A percentile compares a stretch with the other conserved stretches of the same genome.
Conservation (phyloP, 1,140 invertebrate genomes). For the Sycophila sp. region DNA sequence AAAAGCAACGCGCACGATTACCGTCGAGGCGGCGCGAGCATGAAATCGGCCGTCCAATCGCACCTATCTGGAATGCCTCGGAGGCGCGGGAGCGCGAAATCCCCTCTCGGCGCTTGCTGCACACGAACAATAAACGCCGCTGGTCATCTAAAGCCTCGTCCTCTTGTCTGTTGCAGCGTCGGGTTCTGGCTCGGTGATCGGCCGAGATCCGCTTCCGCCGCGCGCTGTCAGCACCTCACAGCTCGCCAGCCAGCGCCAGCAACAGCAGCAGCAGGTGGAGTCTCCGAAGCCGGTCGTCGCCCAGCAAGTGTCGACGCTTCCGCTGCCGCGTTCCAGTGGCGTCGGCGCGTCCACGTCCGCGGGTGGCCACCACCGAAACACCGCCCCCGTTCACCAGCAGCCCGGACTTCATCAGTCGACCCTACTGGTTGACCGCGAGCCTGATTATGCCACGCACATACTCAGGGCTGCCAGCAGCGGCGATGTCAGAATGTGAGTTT, state of each 20-base stretch:
- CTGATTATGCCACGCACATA: slow-evolving; percentile 27
- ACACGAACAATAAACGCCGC: background rate
- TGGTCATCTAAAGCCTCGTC: background rate
- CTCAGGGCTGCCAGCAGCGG: slow-evolving; percentile 49
- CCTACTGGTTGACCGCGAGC: slow-evolving; percentile 20
- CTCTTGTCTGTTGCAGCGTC: slow-evolving; percentile 64
- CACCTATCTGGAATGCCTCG: too few relatives aligned
- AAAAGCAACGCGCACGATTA: too few relatives aligned
- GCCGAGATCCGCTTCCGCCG: slow-evolving; percentile 65
- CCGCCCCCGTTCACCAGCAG: slow-evolving; percentile 48
- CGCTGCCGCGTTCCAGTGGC: slow-evolving; percentile 45
- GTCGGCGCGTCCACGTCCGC: slow-evolving; percentile 39
- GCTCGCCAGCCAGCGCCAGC: slow-evolving; percentile 47
- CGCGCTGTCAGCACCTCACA: slow-evolving; percentile 67
- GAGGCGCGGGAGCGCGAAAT: too few relatives aligned
- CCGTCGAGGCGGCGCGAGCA: too few relatives aligned
- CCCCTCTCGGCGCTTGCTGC: background rate
- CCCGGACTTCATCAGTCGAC: slow-evolving; percentile 33
- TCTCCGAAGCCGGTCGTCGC: slow-evolving; percentile 48
- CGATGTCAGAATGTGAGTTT: slow-evolving; percentile 47
- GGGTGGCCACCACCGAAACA: slow-evolving; percentile 40
- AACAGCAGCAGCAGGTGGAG: slow-evolving; percentile 44
- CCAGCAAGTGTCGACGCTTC: slow-evolving; percentile 60
- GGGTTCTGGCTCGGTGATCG: slow-evolving; percentile 69
- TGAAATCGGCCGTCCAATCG: too few relatives aligned